phyloP scores from a whole-genome alignment of 2,888 invertebrate species.

The Acrobasis repandana region DNA sequence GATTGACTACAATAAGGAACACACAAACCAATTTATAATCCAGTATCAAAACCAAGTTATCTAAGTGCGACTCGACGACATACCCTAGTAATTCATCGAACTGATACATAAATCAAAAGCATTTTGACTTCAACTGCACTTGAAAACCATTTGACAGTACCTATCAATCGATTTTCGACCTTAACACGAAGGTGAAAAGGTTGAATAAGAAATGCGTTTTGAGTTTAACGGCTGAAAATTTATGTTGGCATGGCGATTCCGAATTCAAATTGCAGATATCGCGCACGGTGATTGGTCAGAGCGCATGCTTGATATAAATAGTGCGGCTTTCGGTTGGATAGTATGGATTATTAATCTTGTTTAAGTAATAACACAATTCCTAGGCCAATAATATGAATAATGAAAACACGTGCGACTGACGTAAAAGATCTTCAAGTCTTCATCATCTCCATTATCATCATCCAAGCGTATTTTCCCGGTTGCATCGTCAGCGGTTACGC shows the following conservation, averaged over 20 bases:
- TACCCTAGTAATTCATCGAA: slow-evolving; percentile 74
- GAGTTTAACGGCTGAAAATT: slow-evolving; percentile 37
- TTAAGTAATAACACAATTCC: not conserved
- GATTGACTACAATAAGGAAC: slow-evolving; percentile 15
- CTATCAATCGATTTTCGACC: slow-evolving; percentile 22
- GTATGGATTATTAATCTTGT: not conserved
- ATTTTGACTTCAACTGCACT: slow-evolving; percentile 48
- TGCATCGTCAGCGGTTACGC: no score
- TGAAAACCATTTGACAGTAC: not conserved
- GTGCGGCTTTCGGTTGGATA: slow-evolving; percentile 56
- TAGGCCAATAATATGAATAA: not conserved
- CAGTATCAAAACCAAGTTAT: slow-evolving; percentile 49
- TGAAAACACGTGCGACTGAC: not conserved
- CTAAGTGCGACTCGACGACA: slow-evolving; percentile 64
- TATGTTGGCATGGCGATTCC: slow-evolving; percentile 62
- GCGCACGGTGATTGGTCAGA: slow-evolving; percentile 76
- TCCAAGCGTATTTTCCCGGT: no score
- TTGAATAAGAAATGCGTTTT: slow-evolving; percentile 26
- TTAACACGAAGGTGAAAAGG: slow-evolving; percentile 25
- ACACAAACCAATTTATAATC: slow-evolving; percentile 29
- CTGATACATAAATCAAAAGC: slow-evolving; percentile 77
- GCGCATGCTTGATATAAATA: slow-evolving; percentile 75
- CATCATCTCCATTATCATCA: no score
- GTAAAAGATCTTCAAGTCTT: no score
- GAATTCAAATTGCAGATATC: slow-evolving; percentile 78